Conservation (phyloP, 1,140 invertebrate genomes). For the Ruditapes philippinarum region DNA sequence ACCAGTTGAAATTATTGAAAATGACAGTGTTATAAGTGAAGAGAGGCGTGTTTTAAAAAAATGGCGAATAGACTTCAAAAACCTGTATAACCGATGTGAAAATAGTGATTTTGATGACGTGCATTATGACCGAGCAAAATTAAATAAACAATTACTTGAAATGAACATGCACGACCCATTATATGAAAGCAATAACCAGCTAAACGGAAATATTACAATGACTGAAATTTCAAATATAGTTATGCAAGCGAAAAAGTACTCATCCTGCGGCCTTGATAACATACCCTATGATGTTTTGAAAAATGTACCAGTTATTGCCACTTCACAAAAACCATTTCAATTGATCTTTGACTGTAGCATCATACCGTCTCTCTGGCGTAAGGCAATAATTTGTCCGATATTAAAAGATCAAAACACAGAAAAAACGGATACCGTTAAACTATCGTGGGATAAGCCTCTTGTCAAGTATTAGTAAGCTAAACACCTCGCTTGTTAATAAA, state of each 20-base stretch:
- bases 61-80: slow-evolving; percentile 53
- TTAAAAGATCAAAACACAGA: not conserved
- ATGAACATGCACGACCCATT: slow-evolving; percentile 21
- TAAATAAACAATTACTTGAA: slow-evolving; percentile 25
- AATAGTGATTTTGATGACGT: not conserved
- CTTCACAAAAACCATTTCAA: not conserved
- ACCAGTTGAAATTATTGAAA: too few relatives aligned
- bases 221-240: not conserved
- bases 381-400: not conserved
- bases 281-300: slow-evolving; percentile 29
- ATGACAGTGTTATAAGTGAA: too few relatives aligned
- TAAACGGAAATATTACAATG: slow-evolving; percentile 2
- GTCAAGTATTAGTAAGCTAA: too few relatives aligned
- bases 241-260: not conserved
- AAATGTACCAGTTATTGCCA: not conserved
- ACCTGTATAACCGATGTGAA: slow-evolving; percentile 26
- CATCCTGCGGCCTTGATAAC: not conserved
- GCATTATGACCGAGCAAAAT: slow-evolving; percentile 42
- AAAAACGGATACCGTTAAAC: not conserved
- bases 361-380: too few relatives aligned
- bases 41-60: not conserved
- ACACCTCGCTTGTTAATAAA: too few relatives aligned
- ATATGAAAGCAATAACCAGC: not conserved
- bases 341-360: not conserved
- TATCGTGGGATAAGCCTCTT: not conserved